A percentile compares a stretch with the other conserved stretches of the same genome.
These are phyloP conservation scores for Coturnix japonica DNA, from an alignment of 2,113 vertebrate genomes.

Conservation along the genomic window DNA sequence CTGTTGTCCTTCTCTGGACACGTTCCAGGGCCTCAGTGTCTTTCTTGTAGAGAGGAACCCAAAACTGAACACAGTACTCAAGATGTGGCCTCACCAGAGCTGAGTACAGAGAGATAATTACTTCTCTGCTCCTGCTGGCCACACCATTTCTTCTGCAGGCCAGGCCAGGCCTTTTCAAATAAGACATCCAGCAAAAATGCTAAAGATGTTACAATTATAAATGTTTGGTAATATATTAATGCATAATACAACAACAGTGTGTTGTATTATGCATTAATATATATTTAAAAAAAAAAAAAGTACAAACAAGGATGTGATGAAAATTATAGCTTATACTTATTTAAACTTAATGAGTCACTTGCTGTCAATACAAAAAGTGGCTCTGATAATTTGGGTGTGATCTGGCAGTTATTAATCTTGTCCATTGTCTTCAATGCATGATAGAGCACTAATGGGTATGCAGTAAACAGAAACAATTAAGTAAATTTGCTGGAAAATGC, in stretches of 20 bases:
- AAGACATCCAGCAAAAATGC: not conserved
- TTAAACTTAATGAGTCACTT: constrained; percentile 60
- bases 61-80: too few species aligned
- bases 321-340: constrained; percentile 51
- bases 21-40: too few species aligned
- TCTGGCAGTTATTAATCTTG: constrained; percentile 65
- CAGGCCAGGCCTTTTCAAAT: not conserved
- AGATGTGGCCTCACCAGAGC: too few species aligned
- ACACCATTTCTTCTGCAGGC: too few species aligned
- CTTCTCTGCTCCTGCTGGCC: too few species aligned
- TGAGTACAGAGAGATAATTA: too few species aligned
- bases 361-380: constrained; percentile 32
- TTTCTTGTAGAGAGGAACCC: too few species aligned
- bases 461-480: constrained; percentile 70
- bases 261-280: not conserved
- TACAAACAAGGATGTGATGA: not conserved
- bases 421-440: constrained; percentile 55
- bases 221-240: not conserved
- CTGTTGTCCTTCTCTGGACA: too few species aligned
- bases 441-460: constrained; percentile 38
- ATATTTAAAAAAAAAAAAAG: not conserved
- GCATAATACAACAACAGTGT: too few species aligned
- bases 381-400: constrained; percentile 57
- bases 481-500: constrained; percentile 69
- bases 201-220: constrained; percentile 11